A percentile compares a stretch with the other conserved stretches of the same genome.
These are phyloP conservation scores for Falco columbarius DNA, from an alignment of 2,797 vertebrate species.

Conservation along the genomic window DNA sequence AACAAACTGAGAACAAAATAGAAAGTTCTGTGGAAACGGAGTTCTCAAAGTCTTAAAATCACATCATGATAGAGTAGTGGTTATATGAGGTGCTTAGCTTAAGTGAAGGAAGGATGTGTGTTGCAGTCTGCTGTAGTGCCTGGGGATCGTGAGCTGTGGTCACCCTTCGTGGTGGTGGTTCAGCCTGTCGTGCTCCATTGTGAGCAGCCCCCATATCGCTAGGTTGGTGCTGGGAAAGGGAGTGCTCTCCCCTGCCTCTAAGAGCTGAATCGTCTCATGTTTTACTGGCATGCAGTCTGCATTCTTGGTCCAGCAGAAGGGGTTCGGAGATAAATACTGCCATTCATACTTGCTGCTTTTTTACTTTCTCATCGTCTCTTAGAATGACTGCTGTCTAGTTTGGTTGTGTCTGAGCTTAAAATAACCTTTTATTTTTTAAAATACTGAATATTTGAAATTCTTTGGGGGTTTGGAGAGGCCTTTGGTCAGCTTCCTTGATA, in stretches of 20 bases:
- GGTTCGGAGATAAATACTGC: constrained; percentile 1
- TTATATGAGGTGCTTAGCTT: not conserved
- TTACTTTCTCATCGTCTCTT: not conserved
- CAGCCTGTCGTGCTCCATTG: not conserved
- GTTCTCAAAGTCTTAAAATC: not conserved
- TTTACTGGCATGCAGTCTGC: constrained; percentile 10
- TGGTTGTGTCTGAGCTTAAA: constrained; percentile 21
- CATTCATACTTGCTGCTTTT: constrained; percentile 18
- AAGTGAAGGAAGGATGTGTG: rapidly evolving
- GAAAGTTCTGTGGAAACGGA: not conserved
- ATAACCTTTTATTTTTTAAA: not conserved
- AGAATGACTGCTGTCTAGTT: not conserved
- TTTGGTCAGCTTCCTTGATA: not conserved
- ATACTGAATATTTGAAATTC: not conserved
- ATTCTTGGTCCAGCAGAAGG: constrained; percentile 19
- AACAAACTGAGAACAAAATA: not conserved
- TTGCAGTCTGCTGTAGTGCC: not conserved
- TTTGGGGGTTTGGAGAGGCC: not conserved
- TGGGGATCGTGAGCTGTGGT: not conserved
- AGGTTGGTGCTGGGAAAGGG: not conserved
- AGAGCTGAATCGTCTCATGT: not conserved
- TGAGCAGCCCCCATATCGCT: not conserved
- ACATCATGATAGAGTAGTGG: not conserved
- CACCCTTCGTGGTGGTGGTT: rapidly evolving
- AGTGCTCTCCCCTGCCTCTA: not conserved